Conservation (phyloP, 2,113 vertebrate genomes). For the Misgurnus mizolepis region DNA sequence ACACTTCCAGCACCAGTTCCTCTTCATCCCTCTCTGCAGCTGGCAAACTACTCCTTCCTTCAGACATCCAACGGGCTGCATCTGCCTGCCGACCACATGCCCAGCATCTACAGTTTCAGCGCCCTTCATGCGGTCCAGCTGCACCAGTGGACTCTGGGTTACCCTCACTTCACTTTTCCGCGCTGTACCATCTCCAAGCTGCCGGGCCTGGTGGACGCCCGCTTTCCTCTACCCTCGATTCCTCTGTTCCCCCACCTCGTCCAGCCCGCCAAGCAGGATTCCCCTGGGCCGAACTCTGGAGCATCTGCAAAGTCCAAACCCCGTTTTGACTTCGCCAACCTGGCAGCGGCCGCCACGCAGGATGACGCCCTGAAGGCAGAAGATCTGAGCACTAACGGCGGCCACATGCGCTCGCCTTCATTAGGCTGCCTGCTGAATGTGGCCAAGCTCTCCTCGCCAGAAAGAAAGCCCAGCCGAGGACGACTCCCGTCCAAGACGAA, state of each 20-base stretch:
- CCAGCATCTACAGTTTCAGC: conserved; percentile 92
- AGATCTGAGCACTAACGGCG: conserved; percentile 72
- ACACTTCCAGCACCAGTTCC: conserved; percentile 93
- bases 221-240: conserved; percentile 86
- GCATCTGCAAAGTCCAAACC: conserved; percentile 84
- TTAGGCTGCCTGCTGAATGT: conserved; percentile 89
- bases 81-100: conserved; percentile 88
- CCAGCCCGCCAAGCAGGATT: conserved; percentile 85
- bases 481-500: conserved; percentile 97
- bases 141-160: conserved; percentile 97
- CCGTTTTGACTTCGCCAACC: conserved; percentile 96
- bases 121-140: conserved; percentile 93
- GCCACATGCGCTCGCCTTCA: conserved; percentile 67
- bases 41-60: conserved; percentile 94
- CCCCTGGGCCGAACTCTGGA: conserved; percentile 50
- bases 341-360: conserved; percentile 93
- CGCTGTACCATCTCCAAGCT: conserved; percentile 91
- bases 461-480: conserved; percentile 91
- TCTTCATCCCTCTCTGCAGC: conserved; percentile 92
- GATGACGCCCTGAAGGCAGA: conserved; percentile 91
- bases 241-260: conserved; percentile 90
- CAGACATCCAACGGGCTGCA: conserved; percentile 93
- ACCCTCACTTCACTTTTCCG: conserved; percentile 86
- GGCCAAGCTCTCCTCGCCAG: conserved; percentile 88
- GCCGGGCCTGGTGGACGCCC: conserved; percentile 79